These are phyloP conservation scores for Catharus ustulatus DNA, from an alignment of 2,797 vertebrate genomes.

Conservation along the genomic window DNA sequence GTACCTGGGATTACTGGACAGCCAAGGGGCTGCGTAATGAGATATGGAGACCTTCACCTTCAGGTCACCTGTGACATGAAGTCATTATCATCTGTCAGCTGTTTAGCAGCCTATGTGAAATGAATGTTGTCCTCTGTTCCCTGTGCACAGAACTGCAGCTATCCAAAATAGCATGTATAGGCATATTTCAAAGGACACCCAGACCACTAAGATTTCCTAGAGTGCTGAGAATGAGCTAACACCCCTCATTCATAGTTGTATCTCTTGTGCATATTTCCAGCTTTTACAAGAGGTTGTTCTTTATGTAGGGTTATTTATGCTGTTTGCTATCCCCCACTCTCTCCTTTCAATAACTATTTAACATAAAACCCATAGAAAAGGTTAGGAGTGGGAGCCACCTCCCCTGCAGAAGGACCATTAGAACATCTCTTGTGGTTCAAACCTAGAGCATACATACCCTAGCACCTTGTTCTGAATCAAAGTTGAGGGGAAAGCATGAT, in stretches of 20 bases:
- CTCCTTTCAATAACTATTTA: not conserved
- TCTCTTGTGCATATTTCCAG: not conserved
- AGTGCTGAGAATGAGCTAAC: not conserved
- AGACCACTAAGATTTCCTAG: not conserved
- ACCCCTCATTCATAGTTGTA: not conserved
- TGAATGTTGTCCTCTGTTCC: not conserved
- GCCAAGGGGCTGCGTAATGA: not conserved
- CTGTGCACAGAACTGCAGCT: not conserved
- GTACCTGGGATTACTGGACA: constrained; percentile 15
- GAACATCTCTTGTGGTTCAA: not conserved
- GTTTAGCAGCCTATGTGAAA: constrained; percentile 11
- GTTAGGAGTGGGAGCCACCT: not conserved
- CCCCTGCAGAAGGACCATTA: not conserved
- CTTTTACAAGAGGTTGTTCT: not conserved
- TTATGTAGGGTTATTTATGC: not conserved
- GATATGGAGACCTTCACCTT: constrained; percentile 38
- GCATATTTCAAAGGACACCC: not conserved
- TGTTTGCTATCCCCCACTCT: not conserved
- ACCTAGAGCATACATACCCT: not conserved
- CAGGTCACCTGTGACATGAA: constrained; percentile 26
- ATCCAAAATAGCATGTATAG: not conserved
- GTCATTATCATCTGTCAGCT: constrained; percentile 39
- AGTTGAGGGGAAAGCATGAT: not conserved
- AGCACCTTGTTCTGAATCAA: not conserved
- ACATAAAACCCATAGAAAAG: not conserved